Evolutionary conservation across 2,888 invertebrate species (phyloP), one percentile per base, ranked within the genome.

Genomic region (Sphaerophoria taeniata): DNA sequence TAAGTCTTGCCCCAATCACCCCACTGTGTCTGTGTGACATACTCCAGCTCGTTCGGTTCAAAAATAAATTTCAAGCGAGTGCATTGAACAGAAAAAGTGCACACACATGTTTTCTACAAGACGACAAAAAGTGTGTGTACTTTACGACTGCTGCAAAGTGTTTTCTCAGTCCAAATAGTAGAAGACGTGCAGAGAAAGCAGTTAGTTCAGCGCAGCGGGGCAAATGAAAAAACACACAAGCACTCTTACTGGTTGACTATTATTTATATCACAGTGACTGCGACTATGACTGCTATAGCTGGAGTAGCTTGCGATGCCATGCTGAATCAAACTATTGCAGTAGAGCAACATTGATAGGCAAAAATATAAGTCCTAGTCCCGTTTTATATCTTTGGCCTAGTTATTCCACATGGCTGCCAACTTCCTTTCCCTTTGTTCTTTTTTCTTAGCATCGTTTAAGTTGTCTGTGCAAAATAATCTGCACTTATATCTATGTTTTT

Each of bases 371-470:
- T 24, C 24, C 24, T 51, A 55, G 69, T 72, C 77, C 73, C 72
- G 72, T 82, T 77, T 43, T 77, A 73, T 82, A 82, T 73, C 72
- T 53, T 34, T 72, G 77, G 72, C 77, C 61, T 82, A 77, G 73
- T 82, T 82, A 77, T 82, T 82, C 82, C 82, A 53, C 82, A 82
- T 82, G 82, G 33, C 72, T 82, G 61, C 72, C 77, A 70, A 47
- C 77, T 63, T 69, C 77, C 61, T 73, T 82, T 43, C 45, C 67
- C 60, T 63, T 9, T 67, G 58, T 43, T 58, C 16, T 16, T 56
- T 14, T 43, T 43, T 7, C 9, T 9, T 58, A 7, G 56, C 12
- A 16, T 51, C 49, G 12, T 67, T 60, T 43, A 9, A 45, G 31
- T 55, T 55, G 31, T 49, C 47, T 58, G 45, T 67, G 39, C 58